These are phyloP conservation scores for Calypte anna DNA, from an alignment of 2,113 vertebrate species.

Conservation along the genomic window DNA sequence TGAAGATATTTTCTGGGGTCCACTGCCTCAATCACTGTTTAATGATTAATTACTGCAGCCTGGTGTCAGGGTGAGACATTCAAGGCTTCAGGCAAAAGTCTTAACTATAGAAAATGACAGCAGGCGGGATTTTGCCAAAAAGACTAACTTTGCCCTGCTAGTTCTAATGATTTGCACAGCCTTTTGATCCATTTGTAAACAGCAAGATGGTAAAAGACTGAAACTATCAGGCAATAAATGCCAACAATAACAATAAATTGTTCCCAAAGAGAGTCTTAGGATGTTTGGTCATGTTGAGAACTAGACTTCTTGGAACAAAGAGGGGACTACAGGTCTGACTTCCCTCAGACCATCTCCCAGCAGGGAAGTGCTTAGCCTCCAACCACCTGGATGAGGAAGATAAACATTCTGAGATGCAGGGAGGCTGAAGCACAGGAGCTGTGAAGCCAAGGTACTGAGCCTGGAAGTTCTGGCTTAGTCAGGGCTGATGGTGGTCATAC, in stretches of 20 bases:
- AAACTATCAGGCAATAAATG: slow-evolving; percentile 40
- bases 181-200: slow-evolving; percentile 69
- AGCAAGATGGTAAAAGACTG: slow-evolving; percentile 47
- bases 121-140: slow-evolving; percentile 68
- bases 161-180: slow-evolving; percentile 62
- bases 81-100: slow-evolving; percentile 75
- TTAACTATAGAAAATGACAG: slow-evolving; percentile 79
- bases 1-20: slow-evolving; percentile 76
- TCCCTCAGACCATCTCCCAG: not conserved
- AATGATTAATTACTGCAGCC: slow-evolving; percentile 85
- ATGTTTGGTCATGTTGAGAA: slow-evolving; percentile 28
- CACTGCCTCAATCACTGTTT: slow-evolving; percentile 76
- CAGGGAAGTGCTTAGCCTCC: not conserved
- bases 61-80: slow-evolving; percentile 77
- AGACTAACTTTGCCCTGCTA: slow-evolving; percentile 56
- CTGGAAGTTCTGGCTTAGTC: accelerated
- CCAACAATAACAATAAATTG: slow-evolving; percentile 54
- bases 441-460: not conserved
- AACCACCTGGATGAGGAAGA: not conserved
- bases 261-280: slow-evolving; percentile 53
- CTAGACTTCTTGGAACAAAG: slow-evolving; percentile 31
- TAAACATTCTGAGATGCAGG: not conserved
- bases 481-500: accelerated
- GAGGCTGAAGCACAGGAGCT: accelerated
- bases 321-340: not conserved